phyloP scores from a whole-genome alignment of 1,140 invertebrate genomes.

The Bombus difficillimus region DNA sequence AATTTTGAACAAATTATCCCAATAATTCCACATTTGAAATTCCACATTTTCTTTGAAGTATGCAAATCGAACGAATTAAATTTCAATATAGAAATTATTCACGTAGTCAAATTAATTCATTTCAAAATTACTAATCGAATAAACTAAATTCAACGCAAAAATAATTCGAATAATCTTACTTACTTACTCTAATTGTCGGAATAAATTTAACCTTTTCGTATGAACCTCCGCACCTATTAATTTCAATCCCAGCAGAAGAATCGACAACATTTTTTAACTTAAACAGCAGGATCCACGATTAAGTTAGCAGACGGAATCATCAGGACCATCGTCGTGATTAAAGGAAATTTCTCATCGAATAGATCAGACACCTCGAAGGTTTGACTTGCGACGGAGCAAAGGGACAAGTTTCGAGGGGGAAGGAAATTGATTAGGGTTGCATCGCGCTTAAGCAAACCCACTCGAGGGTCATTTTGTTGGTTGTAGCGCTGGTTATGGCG shows the following conservation, averaged over 20 bases:
- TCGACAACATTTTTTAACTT: not conserved
- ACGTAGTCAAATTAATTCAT: too few species aligned
- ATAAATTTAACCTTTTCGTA: too few species aligned
- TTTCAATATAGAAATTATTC: too few species aligned
- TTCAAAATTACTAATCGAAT: too few species aligned
- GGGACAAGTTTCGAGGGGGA: constrained; percentile 9
- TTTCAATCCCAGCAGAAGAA: not conserved
- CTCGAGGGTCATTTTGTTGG: constrained; percentile 18
- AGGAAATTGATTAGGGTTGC: constrained; percentile 66
- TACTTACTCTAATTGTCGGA: too few species aligned
- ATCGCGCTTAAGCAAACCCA: constrained; percentile 38
- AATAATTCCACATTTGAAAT: too few species aligned
- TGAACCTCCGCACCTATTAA: not conserved
- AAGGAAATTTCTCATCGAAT: constrained; percentile 35
- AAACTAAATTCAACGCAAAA: too few species aligned
- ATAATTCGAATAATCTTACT: too few species aligned
- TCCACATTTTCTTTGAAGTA: too few species aligned
- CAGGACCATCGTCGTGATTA: constrained; percentile 20
- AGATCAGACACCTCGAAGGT: constrained; percentile 33
- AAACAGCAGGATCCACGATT: not conserved
- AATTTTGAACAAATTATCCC: too few species aligned
- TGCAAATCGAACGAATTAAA: too few species aligned
- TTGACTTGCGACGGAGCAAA: not conserved
- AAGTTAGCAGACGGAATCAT: constrained; percentile 3
- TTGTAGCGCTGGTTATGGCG: constrained; percentile 10